phyloP scores from a whole-genome alignment of 2,797 vertebrate species.

The Melanotaenia nigrans region DNA sequence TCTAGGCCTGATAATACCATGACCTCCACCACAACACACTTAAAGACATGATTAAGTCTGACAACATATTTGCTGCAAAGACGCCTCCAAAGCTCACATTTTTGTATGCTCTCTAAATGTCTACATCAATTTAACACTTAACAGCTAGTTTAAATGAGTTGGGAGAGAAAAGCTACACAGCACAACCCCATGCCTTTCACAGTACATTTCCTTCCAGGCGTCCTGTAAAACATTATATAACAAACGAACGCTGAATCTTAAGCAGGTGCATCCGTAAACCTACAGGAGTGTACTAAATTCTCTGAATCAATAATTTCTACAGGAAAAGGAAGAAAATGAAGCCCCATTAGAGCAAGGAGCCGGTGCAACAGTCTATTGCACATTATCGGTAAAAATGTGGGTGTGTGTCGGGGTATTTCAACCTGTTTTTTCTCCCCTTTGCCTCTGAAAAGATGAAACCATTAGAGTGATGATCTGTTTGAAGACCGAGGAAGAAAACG shows the following conservation, averaged over 20 bases:
- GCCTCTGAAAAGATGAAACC: conserved; percentile 60
- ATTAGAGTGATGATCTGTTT: conserved; percentile 66
- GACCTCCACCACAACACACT: conserved; percentile 23
- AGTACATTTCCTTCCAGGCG: conserved; percentile 38
- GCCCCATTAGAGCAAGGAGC: conserved; percentile 59
- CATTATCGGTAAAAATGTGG: conserved; percentile 72
- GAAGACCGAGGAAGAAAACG: conserved; percentile 66
- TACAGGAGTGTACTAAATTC: conserved; percentile 46
- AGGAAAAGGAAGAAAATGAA: conserved; percentile 51
- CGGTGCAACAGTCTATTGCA: conserved; percentile 39
- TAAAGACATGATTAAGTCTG: conserved; percentile 31
- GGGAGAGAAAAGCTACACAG: conserved; percentile 29
- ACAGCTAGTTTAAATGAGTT: conserved; percentile 46
- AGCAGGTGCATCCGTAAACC: conserved; percentile 57
- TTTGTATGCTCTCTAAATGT: conserved; percentile 40
- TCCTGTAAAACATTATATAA: conserved; percentile 65
- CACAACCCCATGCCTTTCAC: conserved; percentile 46
- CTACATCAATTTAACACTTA: conserved; percentile 41
- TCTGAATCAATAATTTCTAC: conserved; percentile 64
- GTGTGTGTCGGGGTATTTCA: conserved; percentile 68
- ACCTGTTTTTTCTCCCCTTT: conserved; percentile 38
- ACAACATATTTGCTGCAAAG: conserved; percentile 30
- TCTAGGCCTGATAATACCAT: conserved; percentile 7
- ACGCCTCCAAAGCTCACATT: conserved; percentile 28
- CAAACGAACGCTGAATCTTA: conserved; percentile 56